Evolutionary conservation across 1,140 invertebrate genomes (phyloP).

Genomic region (Papilio helenus): DNA sequence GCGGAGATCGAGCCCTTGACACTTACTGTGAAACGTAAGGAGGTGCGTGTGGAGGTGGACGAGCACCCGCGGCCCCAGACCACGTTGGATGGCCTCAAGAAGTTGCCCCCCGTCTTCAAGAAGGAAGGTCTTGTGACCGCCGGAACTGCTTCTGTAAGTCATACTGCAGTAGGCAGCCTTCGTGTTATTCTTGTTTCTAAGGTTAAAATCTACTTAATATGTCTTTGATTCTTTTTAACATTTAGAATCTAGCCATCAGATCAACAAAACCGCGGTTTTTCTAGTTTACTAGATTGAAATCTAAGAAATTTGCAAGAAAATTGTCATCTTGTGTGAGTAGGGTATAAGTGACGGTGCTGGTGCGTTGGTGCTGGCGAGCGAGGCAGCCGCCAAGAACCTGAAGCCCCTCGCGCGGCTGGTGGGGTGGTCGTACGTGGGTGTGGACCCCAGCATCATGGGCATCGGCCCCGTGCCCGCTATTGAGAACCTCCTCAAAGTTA

Average conservation of each 20-base stretch:
- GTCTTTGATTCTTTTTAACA: too few relatives aligned
- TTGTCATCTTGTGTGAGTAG: slow-evolving; percentile 39
- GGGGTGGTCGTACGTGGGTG: slow-evolving; percentile 82
- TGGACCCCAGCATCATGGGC: slow-evolving; percentile 94
- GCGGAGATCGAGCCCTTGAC: slow-evolving; percentile 95
- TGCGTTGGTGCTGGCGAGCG: slow-evolving; percentile 94
- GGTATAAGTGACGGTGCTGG: slow-evolving; percentile 99
- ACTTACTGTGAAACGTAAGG: slow-evolving; percentile 92
- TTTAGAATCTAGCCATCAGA: too few relatives aligned
- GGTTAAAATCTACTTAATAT: too few relatives aligned
- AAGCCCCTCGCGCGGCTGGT: slow-evolving; percentile 85
- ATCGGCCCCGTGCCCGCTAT: slow-evolving; percentile 97
- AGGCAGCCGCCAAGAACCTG: slow-evolving; percentile 94
- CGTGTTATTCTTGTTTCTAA: too few relatives aligned
- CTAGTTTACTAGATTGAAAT: too few relatives aligned
- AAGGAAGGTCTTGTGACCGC: slow-evolving; percentile 98
- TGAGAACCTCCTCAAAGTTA: slow-evolving; percentile 89
- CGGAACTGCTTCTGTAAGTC: slow-evolving; percentile 94
- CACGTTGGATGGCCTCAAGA: slow-evolving; percentile 91
- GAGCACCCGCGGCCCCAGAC: slow-evolving; percentile 97
- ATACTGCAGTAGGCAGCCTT: too few relatives aligned
- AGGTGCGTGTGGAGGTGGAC: slow-evolving; percentile 91
- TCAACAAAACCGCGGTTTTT: too few relatives aligned
- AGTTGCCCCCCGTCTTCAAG: slow-evolving; percentile 96
- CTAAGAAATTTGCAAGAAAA: too few relatives aligned